Evolutionary conservation across 92 coral and sea anemone species (phyloP), one percentile per base, ranked within the genome.

Genomic region (Epizoanthus illoricatus): DNA sequence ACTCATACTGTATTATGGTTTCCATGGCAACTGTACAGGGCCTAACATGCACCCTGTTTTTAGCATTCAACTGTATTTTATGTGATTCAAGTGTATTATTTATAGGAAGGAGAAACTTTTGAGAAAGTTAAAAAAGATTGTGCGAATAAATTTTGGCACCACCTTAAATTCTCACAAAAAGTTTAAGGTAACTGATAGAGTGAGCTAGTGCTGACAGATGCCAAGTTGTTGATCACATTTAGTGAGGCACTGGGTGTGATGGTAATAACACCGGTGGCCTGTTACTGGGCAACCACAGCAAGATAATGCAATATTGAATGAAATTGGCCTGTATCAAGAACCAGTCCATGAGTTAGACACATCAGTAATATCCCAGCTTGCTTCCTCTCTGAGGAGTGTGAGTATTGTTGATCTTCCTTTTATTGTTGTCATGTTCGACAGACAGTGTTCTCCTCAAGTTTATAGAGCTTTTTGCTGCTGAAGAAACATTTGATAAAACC

Each of bases 201-300:
- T 16, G 8, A 9, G 54, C 17, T 3, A n/a, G 45, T 62, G 33
- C 69, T 75, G 56, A 3, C 42, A 43, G 56, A 16, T 45, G 17
- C 21, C 16, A n/a, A 15, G 28, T 39, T 47, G 90, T 85, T 92
- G 90, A 93, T 91, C 88, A 80, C 88, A 85, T 75, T 86, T 88
- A 90, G 97, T 74, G 85, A 79, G 68, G 97, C 94, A 78, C 84
- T 90, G 92, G 91, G 81, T 80, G 89, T 87, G 88, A 88, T 92
- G 97, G 97, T 92, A 92, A 92, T 86, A 88, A 88, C 91, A 74
- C 88, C 91, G 79, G 88, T 84, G 91, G 58, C 86, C 52, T 82
- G 80, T 79, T 67, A 68, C 80, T 66, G 87, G 91, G 82, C 88
- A 79, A 55, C 74, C 85, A 42, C 54, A 8, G 75, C 85, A 67